Evolutionary conservation across 2,797 vertebrate genomes (phyloP).

Genomic region (Cyprinodon diabolis): DNA sequence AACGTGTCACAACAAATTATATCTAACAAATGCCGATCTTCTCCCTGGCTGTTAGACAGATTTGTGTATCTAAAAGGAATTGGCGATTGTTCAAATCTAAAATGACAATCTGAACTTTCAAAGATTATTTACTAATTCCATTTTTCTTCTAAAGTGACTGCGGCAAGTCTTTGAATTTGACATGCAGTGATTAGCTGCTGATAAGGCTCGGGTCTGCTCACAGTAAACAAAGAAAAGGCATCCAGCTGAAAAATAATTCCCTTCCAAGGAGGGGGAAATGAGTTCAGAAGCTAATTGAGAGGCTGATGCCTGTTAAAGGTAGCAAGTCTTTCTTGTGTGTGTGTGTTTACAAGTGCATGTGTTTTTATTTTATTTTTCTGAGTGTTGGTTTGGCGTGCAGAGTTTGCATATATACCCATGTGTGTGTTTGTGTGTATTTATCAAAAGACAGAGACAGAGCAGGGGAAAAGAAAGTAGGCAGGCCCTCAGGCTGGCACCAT

Average conservation of each 20-base stretch:
- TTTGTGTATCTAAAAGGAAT: slow-evolving; percentile 62
- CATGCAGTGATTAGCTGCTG: slow-evolving; percentile 72
- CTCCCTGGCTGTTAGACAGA: slow-evolving; percentile 62
- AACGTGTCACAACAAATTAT: slow-evolving; percentile 79
- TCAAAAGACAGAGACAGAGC: slow-evolving; percentile 54
- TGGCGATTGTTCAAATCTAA: slow-evolving; percentile 70
- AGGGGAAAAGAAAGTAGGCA: slow-evolving; percentile 53
- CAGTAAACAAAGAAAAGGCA: slow-evolving; percentile 75
- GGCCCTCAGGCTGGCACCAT: slow-evolving; percentile 71
- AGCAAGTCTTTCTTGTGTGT: slow-evolving; percentile 55
- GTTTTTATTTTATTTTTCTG: slow-evolving; percentile 10
- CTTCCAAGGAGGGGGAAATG: slow-evolving; percentile 63
- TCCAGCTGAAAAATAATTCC: slow-evolving; percentile 70
- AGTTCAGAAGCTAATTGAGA: slow-evolving; percentile 78
- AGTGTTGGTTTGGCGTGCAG: slow-evolving; percentile 42
- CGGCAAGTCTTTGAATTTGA: slow-evolving; percentile 67
- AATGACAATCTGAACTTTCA: slow-evolving; percentile 68
- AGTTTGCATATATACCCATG: slow-evolving; percentile 34
- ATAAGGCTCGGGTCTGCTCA: slow-evolving; percentile 70
- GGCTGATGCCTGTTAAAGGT: slow-evolving; percentile 70
- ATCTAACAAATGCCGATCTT: slow-evolving; percentile 74
- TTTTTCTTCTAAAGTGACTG: slow-evolving; percentile 44
- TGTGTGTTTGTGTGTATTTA: slow-evolving; percentile 51
- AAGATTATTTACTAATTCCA: slow-evolving; percentile 59
- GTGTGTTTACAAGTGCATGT: slow-evolving; percentile 35